These are phyloP conservation scores for Rotaria socialis DNA, from an alignment of 2,888 invertebrate genomes.

Conservation along the genomic window DNA sequence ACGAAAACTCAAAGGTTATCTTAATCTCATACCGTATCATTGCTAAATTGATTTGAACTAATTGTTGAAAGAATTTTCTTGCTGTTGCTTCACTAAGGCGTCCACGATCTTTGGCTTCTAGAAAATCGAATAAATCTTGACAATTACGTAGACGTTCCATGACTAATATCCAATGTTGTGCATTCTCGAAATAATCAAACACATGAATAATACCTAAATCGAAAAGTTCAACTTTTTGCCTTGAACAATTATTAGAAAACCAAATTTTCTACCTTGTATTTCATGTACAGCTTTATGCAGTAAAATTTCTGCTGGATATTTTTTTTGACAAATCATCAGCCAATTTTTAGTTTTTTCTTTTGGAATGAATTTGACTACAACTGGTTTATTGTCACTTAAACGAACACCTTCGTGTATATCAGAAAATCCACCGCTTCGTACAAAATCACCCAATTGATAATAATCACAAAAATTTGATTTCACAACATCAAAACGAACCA, in stretches of 20 bases:
- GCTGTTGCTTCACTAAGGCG: conserved; percentile 62
- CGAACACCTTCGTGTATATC: conserved; percentile 43
- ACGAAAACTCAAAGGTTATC: too few relatives aligned
- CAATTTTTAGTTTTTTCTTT: conserved; percentile 47
- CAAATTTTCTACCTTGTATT: neutral
- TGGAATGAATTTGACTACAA: conserved; percentile 45
- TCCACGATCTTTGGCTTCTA: conserved; percentile 62
- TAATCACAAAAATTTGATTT: conserved; percentile 28
- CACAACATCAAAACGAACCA: conserved; percentile 22
- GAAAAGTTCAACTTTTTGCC: neutral
- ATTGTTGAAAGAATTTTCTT: conserved; percentile 63
- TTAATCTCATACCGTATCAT: conserved; percentile 51
- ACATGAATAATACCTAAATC: conserved; percentile 62
- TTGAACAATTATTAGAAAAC: too few relatives aligned
- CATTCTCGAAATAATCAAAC: conserved; percentile 63
- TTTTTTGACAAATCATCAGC: conserved; percentile 44
- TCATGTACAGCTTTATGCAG: conserved; percentile 39
- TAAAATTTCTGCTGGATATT: conserved; percentile 46
- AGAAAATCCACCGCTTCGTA: conserved; percentile 46
- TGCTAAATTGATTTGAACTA: conserved; percentile 62
- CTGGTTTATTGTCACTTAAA: conserved; percentile 33
- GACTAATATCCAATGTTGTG: conserved; percentile 63
- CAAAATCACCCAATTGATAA: conserved; percentile 43
- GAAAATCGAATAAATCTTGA: conserved; percentile 66
- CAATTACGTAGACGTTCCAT: conserved; percentile 61